Evolutionary conservation across 2,888 invertebrate species (phyloP), one percentile per base, ranked within the genome.

Genomic region (Clostera curtula): DNA sequence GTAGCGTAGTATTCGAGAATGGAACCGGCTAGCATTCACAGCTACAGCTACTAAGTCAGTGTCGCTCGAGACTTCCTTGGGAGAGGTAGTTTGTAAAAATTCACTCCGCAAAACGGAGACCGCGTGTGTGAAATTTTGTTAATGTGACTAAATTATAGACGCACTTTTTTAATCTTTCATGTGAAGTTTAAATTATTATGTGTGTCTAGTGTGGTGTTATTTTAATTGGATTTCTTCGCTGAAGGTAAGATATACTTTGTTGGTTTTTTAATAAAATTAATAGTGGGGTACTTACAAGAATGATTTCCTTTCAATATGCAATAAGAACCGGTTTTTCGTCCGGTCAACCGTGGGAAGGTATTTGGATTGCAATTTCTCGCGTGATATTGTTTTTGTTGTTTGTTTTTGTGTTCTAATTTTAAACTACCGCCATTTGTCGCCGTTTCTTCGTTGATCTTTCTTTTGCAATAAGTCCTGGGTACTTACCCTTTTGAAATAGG

Each of bases 1-100:
- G 75, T 75, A 71, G 61, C 61, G 79, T 80, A 77, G 73, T 74
- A 76, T 71, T 68, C 66, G 66, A 74, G 70, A 76, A 70, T 76
- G 69, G 63, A 58, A 44, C 10, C 53, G 42, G 62, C 60, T 61
- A 65, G 56, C 71, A 68, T 68, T 69, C 67, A 64, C 59, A 54
- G 42, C 33, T 33, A 12, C 8, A 14, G 19, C 5, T 12, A 24
- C 39, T 33, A 44, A 58, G 56, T 56, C 68, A 74, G 79, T 75
- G 43, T 61, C 46, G 67, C 53, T 53, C 45, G 34, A 46, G 51
- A 48, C 47, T 42, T 36, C 29, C 38, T 27, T 1, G 27, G 4
- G 46, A 23, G 33, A 18, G 48, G 49, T 40, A 30, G 40, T 40
- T 23, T 29, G 32, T 25, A 32, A 19, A n/a, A 34, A 24, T 31